A percentile compares a stretch with the other conserved stretches of the same genome.
These are phyloP conservation scores for Tetrao urogallus DNA, from an alignment of 2,113 vertebrate species.

Conservation along the genomic window DNA sequence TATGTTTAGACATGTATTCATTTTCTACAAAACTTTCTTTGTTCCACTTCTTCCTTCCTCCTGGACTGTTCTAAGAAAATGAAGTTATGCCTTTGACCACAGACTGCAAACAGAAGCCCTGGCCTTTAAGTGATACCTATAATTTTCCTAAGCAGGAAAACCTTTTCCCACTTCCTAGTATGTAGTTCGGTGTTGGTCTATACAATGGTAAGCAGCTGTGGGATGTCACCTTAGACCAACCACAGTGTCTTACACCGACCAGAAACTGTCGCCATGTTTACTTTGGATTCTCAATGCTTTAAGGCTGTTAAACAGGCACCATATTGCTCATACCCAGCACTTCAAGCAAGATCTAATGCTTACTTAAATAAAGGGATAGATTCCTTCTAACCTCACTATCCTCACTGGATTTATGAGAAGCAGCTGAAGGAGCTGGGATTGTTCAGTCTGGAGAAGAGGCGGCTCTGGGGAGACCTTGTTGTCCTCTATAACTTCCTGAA, in stretches of 20 bases:
- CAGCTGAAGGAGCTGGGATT: too few species aligned
- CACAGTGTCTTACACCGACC: neutral
- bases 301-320: neutral
- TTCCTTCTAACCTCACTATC: neutral
- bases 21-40: neutral
- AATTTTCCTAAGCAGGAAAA: conserved; percentile 43
- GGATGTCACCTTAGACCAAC: neutral
- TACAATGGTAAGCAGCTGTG: neutral
- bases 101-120: neutral
- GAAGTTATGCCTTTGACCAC: neutral
- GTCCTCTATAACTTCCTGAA: too few species aligned
- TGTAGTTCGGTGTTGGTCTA: neutral
- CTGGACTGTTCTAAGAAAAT: neutral
- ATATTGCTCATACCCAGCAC: neutral
- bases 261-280: neutral
- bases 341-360: neutral
- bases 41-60: neutral
- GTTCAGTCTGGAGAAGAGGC: too few species aligned
- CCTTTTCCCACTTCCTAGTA: conserved; percentile 45
- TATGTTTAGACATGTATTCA: neutral
- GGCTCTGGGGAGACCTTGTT: too few species aligned
- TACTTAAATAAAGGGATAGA: neutral
- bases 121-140: neutral
- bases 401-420: neutral
- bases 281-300: neutral